Evolutionary conservation across 53 echinoderm and acorn worm species (phyloP).

Genomic region (Astropecten irregularis): DNA sequence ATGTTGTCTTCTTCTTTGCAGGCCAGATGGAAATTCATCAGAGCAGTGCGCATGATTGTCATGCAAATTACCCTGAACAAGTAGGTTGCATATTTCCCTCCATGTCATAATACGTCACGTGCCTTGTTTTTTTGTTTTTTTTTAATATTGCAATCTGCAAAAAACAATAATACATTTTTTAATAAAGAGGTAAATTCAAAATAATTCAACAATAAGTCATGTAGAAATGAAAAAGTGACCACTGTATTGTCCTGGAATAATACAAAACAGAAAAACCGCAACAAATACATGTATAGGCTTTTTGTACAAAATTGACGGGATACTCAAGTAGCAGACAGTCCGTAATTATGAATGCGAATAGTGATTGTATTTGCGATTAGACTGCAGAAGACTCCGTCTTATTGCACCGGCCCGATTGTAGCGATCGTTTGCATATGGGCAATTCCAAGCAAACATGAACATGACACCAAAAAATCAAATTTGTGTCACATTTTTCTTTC

Average conservation of each 20-base stretch:
- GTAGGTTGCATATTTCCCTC: constrained; percentile 41
- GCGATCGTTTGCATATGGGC: too few species aligned
- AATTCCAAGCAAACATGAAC: too few species aligned
- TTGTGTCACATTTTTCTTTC: too few species aligned
- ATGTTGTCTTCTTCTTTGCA: not conserved
- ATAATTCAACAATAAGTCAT: not conserved
- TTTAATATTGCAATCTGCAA: not conserved
- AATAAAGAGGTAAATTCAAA: not conserved
- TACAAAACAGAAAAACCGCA: not conserved
- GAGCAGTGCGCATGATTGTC: constrained; percentile 66
- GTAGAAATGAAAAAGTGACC: not conserved
- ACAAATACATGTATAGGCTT: too few species aligned
- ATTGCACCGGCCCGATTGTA: too few species aligned
- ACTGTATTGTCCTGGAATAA: not conserved
- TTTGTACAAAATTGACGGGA: too few species aligned
- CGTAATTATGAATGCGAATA: too few species aligned
- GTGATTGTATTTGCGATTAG: too few species aligned
- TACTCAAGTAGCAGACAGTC: too few species aligned
- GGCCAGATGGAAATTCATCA: constrained; percentile 68
- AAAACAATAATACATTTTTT: not conserved
- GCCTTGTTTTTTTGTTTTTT: not conserved
- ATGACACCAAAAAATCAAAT: too few species aligned
- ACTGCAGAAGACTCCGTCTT: too few species aligned
- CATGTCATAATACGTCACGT: not conserved
- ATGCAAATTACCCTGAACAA: constrained; percentile 71